Base-by-base conservation (phyloP, 1,140 invertebrate genomes). In the Euura lappo region DNA sequence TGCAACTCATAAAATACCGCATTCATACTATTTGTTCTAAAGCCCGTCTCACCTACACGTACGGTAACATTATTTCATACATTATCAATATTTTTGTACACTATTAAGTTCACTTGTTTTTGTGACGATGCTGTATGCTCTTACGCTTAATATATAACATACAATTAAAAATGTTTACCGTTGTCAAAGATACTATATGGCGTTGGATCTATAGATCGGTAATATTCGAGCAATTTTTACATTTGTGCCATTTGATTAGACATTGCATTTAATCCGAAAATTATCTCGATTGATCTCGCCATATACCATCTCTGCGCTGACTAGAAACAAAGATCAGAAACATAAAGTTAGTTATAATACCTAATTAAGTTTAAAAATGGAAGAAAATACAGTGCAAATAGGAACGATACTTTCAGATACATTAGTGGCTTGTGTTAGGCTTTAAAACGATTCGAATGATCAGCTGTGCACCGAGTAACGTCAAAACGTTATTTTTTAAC, bases 41-140 rank as follows among this genome's bases (percentile, higher is more conserved):
- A 60, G 51, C 4, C 45, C 8, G 47, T 47, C 13, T 70, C 28
- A 7, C 45, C 69, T 4, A 47, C 7, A 64, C 42, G 44, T 68
- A 72, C 8, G 45, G 68, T 46, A 5, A 46, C 28, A 44, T 68
- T 46, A 68, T 64, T 13, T 72, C 43, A 72, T 68, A 46, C 65
- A 69, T 42, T 43, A 65, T 10, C 11, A 69, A 28, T 28, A 28
- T 1, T 28, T 28, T 28, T 69, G 5, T 47, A n/a, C 66, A 68
- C 6, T 65, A 69, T 70, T 45, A 65, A 13, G 67, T 5, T 71
- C 44, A 60, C 43, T 46, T 13, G 3, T 67, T 68, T 66, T 67
- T 42, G 13, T 47, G 44, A 13, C 10, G 65, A 42, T 60, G 64
- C 11, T 6, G 28, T 11, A 44, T 45, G 28, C n/a, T 64, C 44